Base-by-base conservation (phyloP, 2,797 vertebrate species). In the Neosilurus mollespiculum region DNA sequence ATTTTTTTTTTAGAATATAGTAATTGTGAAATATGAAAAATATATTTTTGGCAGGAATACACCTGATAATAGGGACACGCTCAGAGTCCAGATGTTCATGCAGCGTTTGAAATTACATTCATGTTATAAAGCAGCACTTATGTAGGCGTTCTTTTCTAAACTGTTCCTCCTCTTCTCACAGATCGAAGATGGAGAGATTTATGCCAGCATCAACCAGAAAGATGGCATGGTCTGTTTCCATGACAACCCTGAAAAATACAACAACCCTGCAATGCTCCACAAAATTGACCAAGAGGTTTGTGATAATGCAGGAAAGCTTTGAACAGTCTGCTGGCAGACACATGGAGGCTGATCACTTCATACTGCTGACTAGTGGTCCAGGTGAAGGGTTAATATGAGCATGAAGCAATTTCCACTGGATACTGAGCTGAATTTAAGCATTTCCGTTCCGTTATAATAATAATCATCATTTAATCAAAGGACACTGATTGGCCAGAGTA, bases 201-300 rank as follows among this genome's bases (percentile, higher is more conserved):
- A 99, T 86, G 98, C 98, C 93, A 99, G 97, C 93, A 99, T 99
- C 95, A 99, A 99, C 94, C 98, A 99, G 94, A 99, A 97, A 91
- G 98, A 99, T 76, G 98, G 98, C 85, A 99, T 99, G 98, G 98
- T 99, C 91, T 98, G 98, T 93, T 99, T 99, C 93, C 98, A 99
- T 58, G 98, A 99, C 94, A 99, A 99, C 94, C 98, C 98, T 0
- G 98, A 99, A 91, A 99, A 99, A 93, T 99, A 99, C 78, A 99
- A 99, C 93, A 99, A 99, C 92, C 98, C 98, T 70, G 97, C 97
- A 84, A 99, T 99, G 97, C 98, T 99, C 89, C 98, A 99, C 93
- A 99, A 98, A 96, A 99, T 99, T 81, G 98, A 99, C 93, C 98
- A 99, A 93, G 98, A 99, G 97, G 98, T 98, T 92, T 93, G 86